phyloP scores from a whole-genome alignment of 1,140 invertebrate species.

The Chironomus striatipennis region DNA sequence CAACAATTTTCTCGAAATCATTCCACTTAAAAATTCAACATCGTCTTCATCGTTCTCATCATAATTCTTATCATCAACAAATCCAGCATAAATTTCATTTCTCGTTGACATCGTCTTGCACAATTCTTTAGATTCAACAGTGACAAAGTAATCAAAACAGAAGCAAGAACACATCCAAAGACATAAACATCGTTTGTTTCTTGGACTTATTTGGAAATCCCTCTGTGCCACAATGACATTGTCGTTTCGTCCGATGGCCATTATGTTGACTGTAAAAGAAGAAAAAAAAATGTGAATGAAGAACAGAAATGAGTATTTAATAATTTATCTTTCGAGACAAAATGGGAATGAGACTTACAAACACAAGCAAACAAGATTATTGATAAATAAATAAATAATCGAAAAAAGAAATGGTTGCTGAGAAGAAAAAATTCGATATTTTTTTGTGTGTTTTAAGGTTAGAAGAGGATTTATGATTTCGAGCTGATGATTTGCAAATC shows the following conservation, averaged over 20 bases:
- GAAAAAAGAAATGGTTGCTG: too few relatives aligned
- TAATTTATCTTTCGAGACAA: too few relatives aligned
- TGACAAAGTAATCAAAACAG: not conserved
- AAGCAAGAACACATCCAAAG: not conserved
- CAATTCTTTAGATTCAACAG: not conserved
- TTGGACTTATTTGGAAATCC: not conserved
- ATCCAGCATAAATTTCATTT: conserved; percentile 14
- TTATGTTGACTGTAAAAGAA: not conserved
- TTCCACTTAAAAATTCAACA: not conserved
- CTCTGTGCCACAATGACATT: not conserved
- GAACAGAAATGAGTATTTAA: too few relatives aligned
- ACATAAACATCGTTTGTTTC: not conserved
- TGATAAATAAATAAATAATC: too few relatives aligned
- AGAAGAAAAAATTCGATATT: too few relatives aligned
- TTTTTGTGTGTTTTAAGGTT: too few relatives aligned
- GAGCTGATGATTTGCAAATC: too few relatives aligned
- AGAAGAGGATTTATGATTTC: too few relatives aligned
- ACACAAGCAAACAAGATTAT: too few relatives aligned
- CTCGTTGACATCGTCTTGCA: not conserved
- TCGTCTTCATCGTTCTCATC: not conserved
- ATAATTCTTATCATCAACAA: not conserved
- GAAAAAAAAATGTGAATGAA: too few relatives aligned
- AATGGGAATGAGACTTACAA: too few relatives aligned
- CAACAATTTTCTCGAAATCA: not conserved
- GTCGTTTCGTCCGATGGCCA: not conserved